Evolutionary conservation across 2,113 vertebrate species (phyloP).

Genomic region (Sinocyclocheilus rhinocerous): DNA sequence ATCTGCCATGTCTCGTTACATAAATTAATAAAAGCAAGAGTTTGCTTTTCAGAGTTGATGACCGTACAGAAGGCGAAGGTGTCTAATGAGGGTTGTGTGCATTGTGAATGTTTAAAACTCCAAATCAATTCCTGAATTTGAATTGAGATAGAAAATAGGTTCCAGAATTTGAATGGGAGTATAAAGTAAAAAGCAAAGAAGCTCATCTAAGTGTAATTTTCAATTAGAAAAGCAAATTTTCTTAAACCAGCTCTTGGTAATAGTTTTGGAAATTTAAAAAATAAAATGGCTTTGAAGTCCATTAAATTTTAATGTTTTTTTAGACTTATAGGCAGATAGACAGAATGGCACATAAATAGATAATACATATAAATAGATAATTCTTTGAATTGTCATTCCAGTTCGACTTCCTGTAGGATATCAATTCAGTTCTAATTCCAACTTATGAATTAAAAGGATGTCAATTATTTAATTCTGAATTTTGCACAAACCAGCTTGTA

Average conservation of each 20-base stretch:
- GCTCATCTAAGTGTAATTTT: background rate
- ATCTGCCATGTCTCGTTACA: slow-evolving; percentile 23
- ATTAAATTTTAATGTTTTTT: background rate
- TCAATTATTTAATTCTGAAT: background rate
- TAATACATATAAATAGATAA: background rate
- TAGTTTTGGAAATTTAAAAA: background rate
- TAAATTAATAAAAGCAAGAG: slow-evolving; percentile 1
- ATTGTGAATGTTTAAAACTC: background rate
- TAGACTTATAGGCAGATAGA: background rate
- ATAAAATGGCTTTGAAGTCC: background rate
- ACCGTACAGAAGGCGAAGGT: background rate
- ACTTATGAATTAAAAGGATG: background rate
- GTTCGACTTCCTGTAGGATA: background rate
- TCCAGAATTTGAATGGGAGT: background rate
- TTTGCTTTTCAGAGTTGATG: background rate
- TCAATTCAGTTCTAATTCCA: background rate
- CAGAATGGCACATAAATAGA: background rate
- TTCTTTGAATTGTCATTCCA: background rate
- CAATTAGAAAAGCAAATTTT: no score
- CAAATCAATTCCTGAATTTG: background rate
- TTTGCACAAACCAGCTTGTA: background rate
- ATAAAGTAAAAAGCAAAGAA: background rate
- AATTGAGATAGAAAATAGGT: background rate
- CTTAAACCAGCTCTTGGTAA: background rate
- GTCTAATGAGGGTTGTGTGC: background rate